Conservation (phyloP, 2,888 invertebrate genomes). For the Phalera bucephala region DNA sequence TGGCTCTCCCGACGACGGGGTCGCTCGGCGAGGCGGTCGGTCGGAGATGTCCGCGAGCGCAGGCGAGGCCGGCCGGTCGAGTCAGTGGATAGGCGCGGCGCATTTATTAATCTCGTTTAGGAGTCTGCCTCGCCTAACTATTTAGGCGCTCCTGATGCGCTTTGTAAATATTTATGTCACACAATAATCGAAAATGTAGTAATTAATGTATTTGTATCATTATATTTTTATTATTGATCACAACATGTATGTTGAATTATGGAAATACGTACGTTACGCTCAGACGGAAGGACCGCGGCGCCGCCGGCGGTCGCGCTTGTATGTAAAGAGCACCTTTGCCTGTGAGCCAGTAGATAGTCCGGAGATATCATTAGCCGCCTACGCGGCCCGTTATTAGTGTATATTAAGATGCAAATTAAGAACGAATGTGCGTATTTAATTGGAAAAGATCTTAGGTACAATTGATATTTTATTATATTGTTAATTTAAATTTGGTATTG, state of each 20-base stretch:
- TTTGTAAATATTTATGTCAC: constrained; percentile 83
- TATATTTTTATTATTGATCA: constrained; percentile 83
- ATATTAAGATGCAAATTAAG: constrained; percentile 65
- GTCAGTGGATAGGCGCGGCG: constrained; percentile 32
- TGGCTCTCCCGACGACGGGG: constrained; percentile 70
- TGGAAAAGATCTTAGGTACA: constrained; percentile 82
- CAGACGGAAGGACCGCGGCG: constrained; percentile 35
- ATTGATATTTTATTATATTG: constrained; percentile 82
- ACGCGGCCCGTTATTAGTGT: constrained; percentile 55
- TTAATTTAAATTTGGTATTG: constrained; percentile 81
- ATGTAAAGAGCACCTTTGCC: constrained; percentile 41
- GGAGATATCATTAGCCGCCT: constrained; percentile 45
- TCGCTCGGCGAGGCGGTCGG: constrained; percentile 45
- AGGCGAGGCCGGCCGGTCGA: constrained; percentile 9
- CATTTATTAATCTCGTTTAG: constrained; percentile 49
- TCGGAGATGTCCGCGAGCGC: constrained; percentile 3
- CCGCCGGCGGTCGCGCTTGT: constrained; percentile 24
- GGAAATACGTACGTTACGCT: constrained; percentile 59
- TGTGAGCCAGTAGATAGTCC: constrained; percentile 52
- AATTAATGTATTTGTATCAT: constrained; percentile 82
- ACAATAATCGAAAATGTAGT: constrained; percentile 81
- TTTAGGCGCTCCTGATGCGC: constrained; percentile 71
- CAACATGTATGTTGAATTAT: constrained; percentile 75
- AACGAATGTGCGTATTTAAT: constrained; percentile 74
- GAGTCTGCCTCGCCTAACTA: constrained; percentile 72